phyloP scores from a whole-genome alignment of 2,888 invertebrate genomes.

The Eurois occulta region DNA sequence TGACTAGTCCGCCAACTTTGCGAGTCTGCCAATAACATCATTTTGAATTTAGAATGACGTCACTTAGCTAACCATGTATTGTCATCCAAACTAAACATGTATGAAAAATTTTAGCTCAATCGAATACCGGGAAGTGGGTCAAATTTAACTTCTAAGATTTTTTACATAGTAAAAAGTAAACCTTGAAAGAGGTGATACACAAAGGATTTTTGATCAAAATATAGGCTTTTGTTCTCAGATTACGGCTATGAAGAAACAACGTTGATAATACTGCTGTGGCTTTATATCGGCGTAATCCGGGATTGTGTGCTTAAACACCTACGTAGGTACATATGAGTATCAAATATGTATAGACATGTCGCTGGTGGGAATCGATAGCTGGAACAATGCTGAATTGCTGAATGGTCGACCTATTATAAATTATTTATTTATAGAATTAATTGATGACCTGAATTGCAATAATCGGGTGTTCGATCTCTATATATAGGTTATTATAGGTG shows the following conservation, averaged over 20 bases:
- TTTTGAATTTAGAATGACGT: too few species aligned
- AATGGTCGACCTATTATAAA: conserved; percentile 35
- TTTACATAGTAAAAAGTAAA: conserved; percentile 7
- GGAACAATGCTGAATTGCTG: conserved; percentile 45
- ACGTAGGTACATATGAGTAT: conserved; percentile 39
- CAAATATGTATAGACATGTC: conserved; percentile 50
- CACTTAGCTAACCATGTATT: too few species aligned
- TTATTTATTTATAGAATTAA: conserved; percentile 41
- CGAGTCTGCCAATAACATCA: too few species aligned
- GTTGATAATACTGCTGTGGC: conserved; percentile 63
- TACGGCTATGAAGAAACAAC: conserved; percentile 58
- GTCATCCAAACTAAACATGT: too few species aligned
- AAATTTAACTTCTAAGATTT: too few species aligned
- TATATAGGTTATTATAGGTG: conserved; percentile 4
- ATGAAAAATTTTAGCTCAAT: too few species aligned
- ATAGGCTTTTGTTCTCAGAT: conserved; percentile 56
- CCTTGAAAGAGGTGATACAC: conserved; percentile 15
- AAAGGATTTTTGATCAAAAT: conserved; percentile 55
- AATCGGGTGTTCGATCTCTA: neutral
- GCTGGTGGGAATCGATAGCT: conserved; percentile 54
- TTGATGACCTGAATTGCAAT: conserved; percentile 32
- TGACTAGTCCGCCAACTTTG: too few species aligned
- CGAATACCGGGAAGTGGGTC: too few species aligned
- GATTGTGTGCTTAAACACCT: conserved; percentile 57
- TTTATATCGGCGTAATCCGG: conserved; percentile 65